These are phyloP conservation scores for Turritopsis dohrnii DNA, from an alignment of 30 jellyfish, hydroid and myxozoan species.

Conservation along the genomic window DNA sequence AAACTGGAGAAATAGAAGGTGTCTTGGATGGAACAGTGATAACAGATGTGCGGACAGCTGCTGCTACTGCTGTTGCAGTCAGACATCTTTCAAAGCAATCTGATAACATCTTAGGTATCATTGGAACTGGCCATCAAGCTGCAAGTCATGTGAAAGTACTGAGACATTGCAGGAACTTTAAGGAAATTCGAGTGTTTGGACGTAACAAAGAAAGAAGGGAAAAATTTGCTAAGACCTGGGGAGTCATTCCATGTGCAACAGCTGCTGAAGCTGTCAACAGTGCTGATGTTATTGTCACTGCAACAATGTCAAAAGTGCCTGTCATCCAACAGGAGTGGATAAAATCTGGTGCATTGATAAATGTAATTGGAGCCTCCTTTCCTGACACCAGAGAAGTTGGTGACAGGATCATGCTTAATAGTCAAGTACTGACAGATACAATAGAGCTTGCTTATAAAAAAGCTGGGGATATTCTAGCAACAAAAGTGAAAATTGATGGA, in stretches of 20 bases:
- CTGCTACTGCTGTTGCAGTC: constrained; percentile 90
- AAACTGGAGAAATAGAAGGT: constrained; percentile 64
- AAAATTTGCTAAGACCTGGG: constrained; percentile 38
- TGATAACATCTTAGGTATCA: constrained; percentile 58
- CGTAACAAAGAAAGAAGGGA: constrained; percentile 47
- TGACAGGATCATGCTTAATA: constrained; percentile 63
- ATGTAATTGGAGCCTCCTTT: constrained; percentile 74
- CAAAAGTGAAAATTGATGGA: constrained; percentile 59
- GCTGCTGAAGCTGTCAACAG: constrained; percentile 76
- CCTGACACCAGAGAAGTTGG: constrained; percentile 71
- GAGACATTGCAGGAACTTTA: constrained; percentile 31
- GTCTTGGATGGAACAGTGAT: constrained; percentile 74
- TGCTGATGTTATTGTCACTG: constrained; percentile 95
- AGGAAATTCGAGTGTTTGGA: constrained; percentile 78
- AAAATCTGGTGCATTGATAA: constrained; percentile 51
- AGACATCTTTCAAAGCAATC: constrained; percentile 57
- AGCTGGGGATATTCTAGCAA: constrained; percentile 73
- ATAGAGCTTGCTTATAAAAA: constrained; percentile 57
- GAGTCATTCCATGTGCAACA: constrained; percentile 44
- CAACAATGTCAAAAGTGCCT: constrained; percentile 65
- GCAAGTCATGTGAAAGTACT: constrained; percentile 49
- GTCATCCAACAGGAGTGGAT: constrained; percentile 65
- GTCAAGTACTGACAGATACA: constrained; percentile 82
- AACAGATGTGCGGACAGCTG: constrained; percentile 78
- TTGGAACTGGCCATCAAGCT: constrained; percentile 93